These are phyloP conservation scores for Aegotheles bennettii DNA, from an alignment of 2,113 vertebrate genomes.

Conservation along the genomic window DNA sequence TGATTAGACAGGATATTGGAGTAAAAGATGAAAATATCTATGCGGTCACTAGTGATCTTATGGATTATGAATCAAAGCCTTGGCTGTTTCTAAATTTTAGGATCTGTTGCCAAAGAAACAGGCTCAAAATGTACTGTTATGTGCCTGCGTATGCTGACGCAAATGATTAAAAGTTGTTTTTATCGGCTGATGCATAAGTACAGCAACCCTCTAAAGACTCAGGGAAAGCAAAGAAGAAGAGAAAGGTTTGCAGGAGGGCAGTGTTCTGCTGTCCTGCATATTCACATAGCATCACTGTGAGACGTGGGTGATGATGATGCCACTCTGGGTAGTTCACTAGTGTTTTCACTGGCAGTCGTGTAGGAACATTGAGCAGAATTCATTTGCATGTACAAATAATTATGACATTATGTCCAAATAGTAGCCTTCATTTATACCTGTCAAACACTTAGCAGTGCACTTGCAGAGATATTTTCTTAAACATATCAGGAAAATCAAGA, in stretches of 20 bases:
- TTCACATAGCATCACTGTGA: background rate
- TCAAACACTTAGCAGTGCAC: background rate
- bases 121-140: background rate
- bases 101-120: background rate
- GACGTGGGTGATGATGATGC: background rate
- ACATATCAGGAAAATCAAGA: background rate
- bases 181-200: background rate
- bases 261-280: background rate
- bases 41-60: background rate
- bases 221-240: background rate
- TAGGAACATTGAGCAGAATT: background rate
- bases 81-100: background rate
- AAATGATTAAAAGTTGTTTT: background rate
- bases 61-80: background rate
- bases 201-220: background rate
- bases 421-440: background rate
- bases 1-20: background rate
- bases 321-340: background rate
- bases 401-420: background rate
- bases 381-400: background rate
- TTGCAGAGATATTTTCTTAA: background rate
- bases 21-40: background rate
- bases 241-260: background rate
- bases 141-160: rapidly evolving
- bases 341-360: background rate